These are phyloP conservation scores for Tyria jacobaeae DNA, from an alignment of 2,888 invertebrate species.

Conservation along the genomic window DNA sequence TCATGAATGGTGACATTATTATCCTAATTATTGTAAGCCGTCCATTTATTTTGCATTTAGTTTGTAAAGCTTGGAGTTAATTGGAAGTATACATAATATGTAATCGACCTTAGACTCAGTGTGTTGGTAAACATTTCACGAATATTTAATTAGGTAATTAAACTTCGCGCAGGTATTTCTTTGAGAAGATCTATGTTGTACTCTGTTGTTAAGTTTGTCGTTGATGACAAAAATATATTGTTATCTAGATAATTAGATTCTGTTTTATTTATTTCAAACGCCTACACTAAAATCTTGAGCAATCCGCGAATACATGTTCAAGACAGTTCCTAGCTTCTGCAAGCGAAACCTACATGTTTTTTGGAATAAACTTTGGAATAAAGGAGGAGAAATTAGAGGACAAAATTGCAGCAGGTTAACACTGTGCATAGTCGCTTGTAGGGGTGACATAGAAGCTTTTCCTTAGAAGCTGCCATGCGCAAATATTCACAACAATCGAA, in stretches of 20 bases:
- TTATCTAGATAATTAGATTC: conserved; percentile 78
- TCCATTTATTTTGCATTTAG: conserved; percentile 76
- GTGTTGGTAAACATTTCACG: conserved; percentile 68
- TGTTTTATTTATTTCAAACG: conserved; percentile 56
- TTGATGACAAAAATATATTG: conserved; percentile 86
- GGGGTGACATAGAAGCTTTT: no score
- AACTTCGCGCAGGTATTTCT: conserved; percentile 72
- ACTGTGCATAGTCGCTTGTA: no score
- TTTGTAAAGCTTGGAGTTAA: conserved; percentile 57
- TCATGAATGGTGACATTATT: conserved; percentile 33
- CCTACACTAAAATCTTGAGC: background rate
- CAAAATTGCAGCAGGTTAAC: no score
- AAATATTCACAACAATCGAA: no score
- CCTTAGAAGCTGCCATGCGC: no score
- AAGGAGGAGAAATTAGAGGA: no score
- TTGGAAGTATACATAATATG: conserved; percentile 50
- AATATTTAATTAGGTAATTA: conserved; percentile 58
- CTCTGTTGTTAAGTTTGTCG: conserved; percentile 87
- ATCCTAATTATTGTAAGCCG: conserved; percentile 72
- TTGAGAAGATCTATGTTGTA: conserved; percentile 84
- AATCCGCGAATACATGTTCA: background rate
- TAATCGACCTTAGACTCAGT: conserved; percentile 57
- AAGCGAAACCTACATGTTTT: no score
- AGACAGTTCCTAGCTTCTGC: background rate
- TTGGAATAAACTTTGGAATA: no score